phyloP scores from a whole-genome alignment of 2,797 vertebrate genomes.

The Chromobotia macracanthus region DNA sequence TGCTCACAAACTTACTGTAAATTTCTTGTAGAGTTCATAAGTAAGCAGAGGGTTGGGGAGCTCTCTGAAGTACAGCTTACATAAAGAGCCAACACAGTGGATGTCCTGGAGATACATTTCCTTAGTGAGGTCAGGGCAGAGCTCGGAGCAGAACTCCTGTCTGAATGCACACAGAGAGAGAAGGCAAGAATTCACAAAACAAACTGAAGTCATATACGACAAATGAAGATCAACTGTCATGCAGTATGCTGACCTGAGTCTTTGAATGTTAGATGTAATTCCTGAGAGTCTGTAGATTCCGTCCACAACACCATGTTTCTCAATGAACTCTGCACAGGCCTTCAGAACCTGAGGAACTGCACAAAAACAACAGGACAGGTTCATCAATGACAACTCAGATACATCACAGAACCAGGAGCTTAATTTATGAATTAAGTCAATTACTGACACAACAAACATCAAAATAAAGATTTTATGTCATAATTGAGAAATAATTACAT shows the following conservation, averaged over 20 bases:
- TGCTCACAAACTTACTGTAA: conserved; percentile 73
- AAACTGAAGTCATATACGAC: background rate
- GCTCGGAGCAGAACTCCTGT: conserved; percentile 96
- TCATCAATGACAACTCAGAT: background rate
- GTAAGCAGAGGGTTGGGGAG: conserved; percentile 97
- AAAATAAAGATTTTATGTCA: too few relatives aligned
- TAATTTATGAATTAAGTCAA: too few relatives aligned
- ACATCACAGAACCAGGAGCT: background rate
- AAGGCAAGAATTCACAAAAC: background rate
- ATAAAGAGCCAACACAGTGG: conserved; percentile 97
- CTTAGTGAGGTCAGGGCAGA: conserved; percentile 92
- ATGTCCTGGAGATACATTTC: conserved; percentile 99
- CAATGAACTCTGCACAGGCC: conserved; percentile 95
- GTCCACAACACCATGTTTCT: conserved; percentile 93
- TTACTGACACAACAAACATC: too few relatives aligned
- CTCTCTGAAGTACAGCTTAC: conserved; percentile 98
- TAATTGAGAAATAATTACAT: too few relatives aligned
- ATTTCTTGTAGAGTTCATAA: conserved; percentile 85
- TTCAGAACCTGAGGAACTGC: conserved; percentile 93
- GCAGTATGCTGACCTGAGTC: conserved; percentile 81
- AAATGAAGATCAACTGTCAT: too few relatives aligned
- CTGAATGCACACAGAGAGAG: conserved; percentile 70
- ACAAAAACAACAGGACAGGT: conserved; percentile 9
- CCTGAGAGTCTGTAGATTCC: conserved; percentile 97
- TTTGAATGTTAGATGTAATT: conserved; percentile 96